phyloP scores from a whole-genome alignment of 2,113 vertebrate species.

The Zeus faber region DNA sequence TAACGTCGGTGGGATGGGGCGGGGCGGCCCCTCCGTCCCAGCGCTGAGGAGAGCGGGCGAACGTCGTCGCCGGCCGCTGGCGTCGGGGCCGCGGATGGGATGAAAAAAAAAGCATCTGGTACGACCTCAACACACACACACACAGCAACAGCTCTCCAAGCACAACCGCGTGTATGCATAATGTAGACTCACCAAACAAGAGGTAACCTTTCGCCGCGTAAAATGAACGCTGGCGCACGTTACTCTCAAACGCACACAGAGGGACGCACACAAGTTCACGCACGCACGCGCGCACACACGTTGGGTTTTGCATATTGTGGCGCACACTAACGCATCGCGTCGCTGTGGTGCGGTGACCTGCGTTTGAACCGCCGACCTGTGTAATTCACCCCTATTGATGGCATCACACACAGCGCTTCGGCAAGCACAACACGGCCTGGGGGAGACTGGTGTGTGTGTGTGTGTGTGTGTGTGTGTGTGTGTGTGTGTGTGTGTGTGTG shows the following conservation, averaged over 20 bases:
- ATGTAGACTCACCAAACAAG: too few relatives aligned
- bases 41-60: too few relatives aligned
- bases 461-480: background rate
- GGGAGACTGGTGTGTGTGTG: slow-evolving; percentile 25
- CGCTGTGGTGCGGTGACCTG: slow-evolving; percentile 62
- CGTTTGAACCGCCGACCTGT: slow-evolving; percentile 75
- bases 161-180: slow-evolving; percentile 18
- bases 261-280: slow-evolving; percentile 1
- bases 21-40: too few relatives aligned
- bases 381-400: slow-evolving; percentile 77
- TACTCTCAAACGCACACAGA: background rate
- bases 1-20: too few relatives aligned
- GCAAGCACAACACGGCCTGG: slow-evolving; percentile 50
- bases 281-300: slow-evolving; percentile 9
- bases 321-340: slow-evolving; percentile 6
- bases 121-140: slow-evolving; percentile 12
- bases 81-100: too few relatives aligned
- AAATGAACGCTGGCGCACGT: too few relatives aligned
- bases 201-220: too few relatives aligned
- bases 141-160: slow-evolving; percentile 1
- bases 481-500: slow-evolving; percentile 14
- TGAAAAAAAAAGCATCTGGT: too few relatives aligned
- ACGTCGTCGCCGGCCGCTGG: too few relatives aligned
- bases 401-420: slow-evolving; percentile 53
- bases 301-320: slow-evolving; percentile 25